Evolutionary conservation across 2,797 vertebrate genomes (phyloP), one percentile per base, ranked within the genome.

Genomic region (Acrocephalus scirpaceus): DNA sequence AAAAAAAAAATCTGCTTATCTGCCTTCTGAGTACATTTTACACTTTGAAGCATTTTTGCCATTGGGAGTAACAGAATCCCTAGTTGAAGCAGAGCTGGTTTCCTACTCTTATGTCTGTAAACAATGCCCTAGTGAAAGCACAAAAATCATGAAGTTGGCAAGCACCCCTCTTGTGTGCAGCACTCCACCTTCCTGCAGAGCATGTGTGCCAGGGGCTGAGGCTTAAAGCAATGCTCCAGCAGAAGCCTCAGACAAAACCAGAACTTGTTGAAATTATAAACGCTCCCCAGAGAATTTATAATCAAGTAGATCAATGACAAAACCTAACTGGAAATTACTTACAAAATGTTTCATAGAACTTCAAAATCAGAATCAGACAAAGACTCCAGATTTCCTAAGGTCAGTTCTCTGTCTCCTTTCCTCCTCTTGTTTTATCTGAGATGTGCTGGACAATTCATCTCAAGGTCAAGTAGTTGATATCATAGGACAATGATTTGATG

Each of bases 31-130:
- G 58, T 69, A 53, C 14, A 30, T 76, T 95, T 86, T 76, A 88
- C 54, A 92, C 87, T 91, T 90, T 45, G 82, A 94, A 92, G 40
- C 36, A 75, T 72, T 92, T 88, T 69, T 83, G 61, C 78, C 73
- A n/a, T 5, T 58, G 89, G n/a, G 44, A 95, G 76, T 81, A 92
- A 69, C 30, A 92, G 67, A 94, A 77, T 29, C 36, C 47, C 27
- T 71, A 57, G 72, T 7, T 80, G 87, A 94, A 84, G 45, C 51
- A 69, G 21, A 57, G 53, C 16, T 44, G 42, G 44, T 53, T 79
- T 81, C 69, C 76, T 58, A 62, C 21, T 78, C 65, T 58, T 5
- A 1, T 18, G 60, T 64, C 82, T 84, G 76, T 73, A 96, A 94
- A 93, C 73, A 91, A 84, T n/a, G 62, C 29, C 38, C 47, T 27